Evolutionary conservation across 2,113 vertebrate species (phyloP), one percentile per base, ranked within the genome.

Genomic region (Syngnathus typhle): DNA sequence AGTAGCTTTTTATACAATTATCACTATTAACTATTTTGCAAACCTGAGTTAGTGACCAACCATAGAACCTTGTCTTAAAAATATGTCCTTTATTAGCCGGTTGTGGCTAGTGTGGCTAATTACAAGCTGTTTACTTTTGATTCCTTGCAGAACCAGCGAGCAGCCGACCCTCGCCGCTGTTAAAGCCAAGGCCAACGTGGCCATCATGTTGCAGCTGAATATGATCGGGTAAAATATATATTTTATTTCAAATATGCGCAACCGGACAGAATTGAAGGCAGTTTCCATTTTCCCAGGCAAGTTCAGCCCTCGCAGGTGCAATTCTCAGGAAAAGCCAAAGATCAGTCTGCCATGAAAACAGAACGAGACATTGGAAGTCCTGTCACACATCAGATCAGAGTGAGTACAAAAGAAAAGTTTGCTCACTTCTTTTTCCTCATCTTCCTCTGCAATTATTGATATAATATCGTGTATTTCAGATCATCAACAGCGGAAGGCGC

Each of bases 271-370:
- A 44, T 41, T 15, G 7, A 27, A 7, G 9, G 6, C 7, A 44
- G 44, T 67, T 39, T 66, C 7, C 19, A 1, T 16, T 12, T 39
- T 54, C 7, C 64, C 75, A 99, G 97, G 73, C 89, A 92, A 78
- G 94, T 92, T 54, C 93, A 92, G 70, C 97, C 96, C 64, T 97
- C 97, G 72, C 97, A 98, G 91, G 91, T 94, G 0, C 95, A 94
- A 85, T 98, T 94, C 83, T 80, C 89, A 23, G 94, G 93, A 56
- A 38, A 71, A 0, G 82, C 91, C 5, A 52, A 88, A 78, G 93
- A 92, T 59, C 93, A 95, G 71, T 87, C 85, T 37, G 92, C 90
- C 46, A 89, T 97, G 88, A 92, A 92, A 79, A 82, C 85, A 46
- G 93, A 95, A 87, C 91, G 88, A 27, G 89, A 98, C 2, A 88